Evolutionary conservation across 2,888 invertebrate species (phyloP), one percentile per base, ranked within the genome.

Genomic region (Charanyca ferruginea): DNA sequence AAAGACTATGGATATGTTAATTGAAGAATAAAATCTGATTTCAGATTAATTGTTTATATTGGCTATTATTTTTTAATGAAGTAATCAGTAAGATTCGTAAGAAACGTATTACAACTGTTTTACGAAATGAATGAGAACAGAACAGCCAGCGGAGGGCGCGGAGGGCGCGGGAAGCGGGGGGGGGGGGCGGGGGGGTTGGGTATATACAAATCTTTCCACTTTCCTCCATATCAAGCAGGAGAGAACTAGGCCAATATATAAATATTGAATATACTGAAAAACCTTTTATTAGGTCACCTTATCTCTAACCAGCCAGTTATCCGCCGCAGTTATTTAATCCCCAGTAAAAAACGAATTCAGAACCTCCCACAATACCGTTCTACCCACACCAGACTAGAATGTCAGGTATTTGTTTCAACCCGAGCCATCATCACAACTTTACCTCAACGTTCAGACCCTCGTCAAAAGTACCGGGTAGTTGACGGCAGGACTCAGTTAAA

Each of bases 391-490:
- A 45, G 25, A 51, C 16, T 18, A 28, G 25, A 4, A 54, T 64
- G 38, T 32, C 44, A 52, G 57, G 35, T 65, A 54, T 67, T 73
- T 55, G 48, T 62, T 69, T 49, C 45, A 59, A 41, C 32, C 49
- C 41, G 32, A 60, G 66, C 35, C 20, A 71, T 71, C 71, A 71
- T 66, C 66, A 62, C 54, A 49, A 66, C 41, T 64, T 54, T 62
- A 48, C 59, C 32, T 25, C 55, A 47, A 60, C 73, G 16, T 25
- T 25, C 28, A 47, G n/a, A 77, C 78, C 76, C 65, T 77, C 38
- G 69, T 77, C 69, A 77, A 20, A 28, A 25, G n/a, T 42, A 45
- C 18, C 48, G 23, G 16, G 51, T 62, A 60, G 54, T 53, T 69
- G 65, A 65, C 42, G 49, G 16, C 44, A 41, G 28, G n/a, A 48